phyloP scores from a whole-genome alignment of 2,113 vertebrate genomes.

The Crotalus helleri region DNA sequence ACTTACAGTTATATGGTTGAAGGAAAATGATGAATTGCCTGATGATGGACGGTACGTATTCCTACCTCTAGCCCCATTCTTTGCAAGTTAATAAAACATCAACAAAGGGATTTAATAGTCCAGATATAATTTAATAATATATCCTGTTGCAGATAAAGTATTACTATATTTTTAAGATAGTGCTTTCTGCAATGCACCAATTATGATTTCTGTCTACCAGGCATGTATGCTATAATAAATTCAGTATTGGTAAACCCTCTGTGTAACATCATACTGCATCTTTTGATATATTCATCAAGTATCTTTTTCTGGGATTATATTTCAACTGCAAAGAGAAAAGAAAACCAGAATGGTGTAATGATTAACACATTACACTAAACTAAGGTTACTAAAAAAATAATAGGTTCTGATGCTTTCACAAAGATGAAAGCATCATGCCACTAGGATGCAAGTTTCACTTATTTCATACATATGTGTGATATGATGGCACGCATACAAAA shows the following conservation, averaged over 20 bases:
- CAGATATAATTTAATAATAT: background rate
- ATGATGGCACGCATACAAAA: background rate
- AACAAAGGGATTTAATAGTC: background rate
- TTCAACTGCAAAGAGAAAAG: background rate
- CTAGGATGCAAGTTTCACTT: background rate
- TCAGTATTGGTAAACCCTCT: background rate
- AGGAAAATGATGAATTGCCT: constrained; percentile 82
- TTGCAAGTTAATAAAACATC: background rate
- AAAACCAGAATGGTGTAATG: background rate
- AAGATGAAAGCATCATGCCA: background rate
- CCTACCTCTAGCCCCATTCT: background rate
- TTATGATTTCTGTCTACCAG: background rate
- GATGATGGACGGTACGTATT: constrained; percentile 81
- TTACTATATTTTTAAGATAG: background rate
- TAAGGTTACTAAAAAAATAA: background rate
- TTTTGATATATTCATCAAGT: background rate
- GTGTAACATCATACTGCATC: background rate
- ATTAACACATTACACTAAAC: background rate
- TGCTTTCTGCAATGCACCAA: background rate
- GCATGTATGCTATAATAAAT: background rate
- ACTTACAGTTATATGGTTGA: constrained; percentile 84
- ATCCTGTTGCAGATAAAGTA: background rate
- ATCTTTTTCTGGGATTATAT: background rate
- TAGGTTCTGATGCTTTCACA: background rate
- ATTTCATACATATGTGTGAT: background rate